A percentile compares a stretch with the other conserved stretches of the same genome.
Conservation (phyloP, 2,113 vertebrate genomes). For the Bos javanicus region DNA sequence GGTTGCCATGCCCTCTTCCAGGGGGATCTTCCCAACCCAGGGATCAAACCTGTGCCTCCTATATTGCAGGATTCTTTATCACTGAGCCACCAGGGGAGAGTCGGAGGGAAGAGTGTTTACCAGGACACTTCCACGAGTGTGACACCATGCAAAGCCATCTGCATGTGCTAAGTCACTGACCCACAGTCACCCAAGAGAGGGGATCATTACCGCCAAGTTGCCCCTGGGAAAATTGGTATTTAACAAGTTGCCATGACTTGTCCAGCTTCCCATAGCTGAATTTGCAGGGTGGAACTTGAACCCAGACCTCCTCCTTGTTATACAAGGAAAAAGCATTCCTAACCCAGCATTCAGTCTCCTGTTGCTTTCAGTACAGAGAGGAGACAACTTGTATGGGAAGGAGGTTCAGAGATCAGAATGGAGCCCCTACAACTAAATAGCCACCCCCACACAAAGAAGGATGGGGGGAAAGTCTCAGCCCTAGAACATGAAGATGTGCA, state of each 20-base stretch:
- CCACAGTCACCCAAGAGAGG: background rate
- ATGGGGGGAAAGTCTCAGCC: too few relatives aligned
- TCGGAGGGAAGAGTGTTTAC: background rate
- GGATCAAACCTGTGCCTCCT: background rate
- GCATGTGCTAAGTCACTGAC: background rate
- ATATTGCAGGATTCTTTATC: background rate
- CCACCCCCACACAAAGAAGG: background rate
- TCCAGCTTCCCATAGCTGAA: background rate
- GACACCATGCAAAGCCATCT: fast-evolving
- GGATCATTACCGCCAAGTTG: background rate
- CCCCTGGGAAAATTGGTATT: background rate
- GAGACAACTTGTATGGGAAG: too few relatives aligned
- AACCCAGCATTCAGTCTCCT: background rate
- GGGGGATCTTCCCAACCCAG: background rate
- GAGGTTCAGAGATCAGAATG: background rate
- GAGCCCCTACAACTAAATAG: background rate
- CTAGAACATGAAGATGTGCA: background rate
- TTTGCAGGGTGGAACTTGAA: background rate
- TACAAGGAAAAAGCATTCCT: background rate
- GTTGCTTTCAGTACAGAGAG: background rate
- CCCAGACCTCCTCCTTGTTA: background rate
- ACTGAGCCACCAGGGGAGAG: background rate
- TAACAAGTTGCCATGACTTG: background rate
- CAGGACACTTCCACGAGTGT: background rate
- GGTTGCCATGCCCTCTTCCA: background rate